phyloP scores from a whole-genome alignment of 2,113 vertebrate genomes.

The Bujurquina vittata region DNA sequence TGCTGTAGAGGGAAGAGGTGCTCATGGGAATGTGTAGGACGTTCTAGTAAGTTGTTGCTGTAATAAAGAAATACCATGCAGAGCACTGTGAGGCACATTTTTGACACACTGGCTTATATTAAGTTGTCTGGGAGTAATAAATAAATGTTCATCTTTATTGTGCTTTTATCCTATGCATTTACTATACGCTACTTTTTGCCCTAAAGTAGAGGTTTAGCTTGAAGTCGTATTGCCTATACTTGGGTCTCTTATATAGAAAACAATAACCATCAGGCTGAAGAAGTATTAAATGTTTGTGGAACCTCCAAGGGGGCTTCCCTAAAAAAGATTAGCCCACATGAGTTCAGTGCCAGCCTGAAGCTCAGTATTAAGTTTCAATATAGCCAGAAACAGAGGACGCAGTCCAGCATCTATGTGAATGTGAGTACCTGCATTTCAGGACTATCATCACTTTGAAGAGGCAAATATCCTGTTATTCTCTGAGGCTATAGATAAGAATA shows the following conservation, averaged over 20 bases:
- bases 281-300: slow-evolving; percentile 38
- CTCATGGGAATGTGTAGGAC: slow-evolving; percentile 58
- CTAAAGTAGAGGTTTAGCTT: background rate
- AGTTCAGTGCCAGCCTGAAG: slow-evolving; percentile 43
- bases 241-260: slow-evolving; percentile 18
- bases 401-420: slow-evolving; percentile 13
- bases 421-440: slow-evolving; percentile 18
- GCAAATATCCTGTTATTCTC: slow-evolving; percentile 4
- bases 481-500: slow-evolving; percentile 17
- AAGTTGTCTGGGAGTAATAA: background rate
- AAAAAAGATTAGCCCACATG: slow-evolving; percentile 22
- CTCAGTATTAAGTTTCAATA: slow-evolving; percentile 62
- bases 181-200: background rate
- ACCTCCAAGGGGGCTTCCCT: slow-evolving; percentile 34
- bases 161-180: slow-evolving; percentile 10
- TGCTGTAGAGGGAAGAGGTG: background rate
- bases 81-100: slow-evolving; percentile 24
- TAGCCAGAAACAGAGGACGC: slow-evolving; percentile 19
- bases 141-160: slow-evolving; percentile 7
- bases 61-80: slow-evolving; percentile 30
- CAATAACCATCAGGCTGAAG: slow-evolving; percentile 45
- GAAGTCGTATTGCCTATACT: background rate
- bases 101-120: background rate
- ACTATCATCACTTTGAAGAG: slow-evolving; percentile 7
- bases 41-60: slow-evolving; percentile 23